Base-by-base conservation (phyloP, 1,140 invertebrate species). In the Globodera rostochiensis region DNA sequence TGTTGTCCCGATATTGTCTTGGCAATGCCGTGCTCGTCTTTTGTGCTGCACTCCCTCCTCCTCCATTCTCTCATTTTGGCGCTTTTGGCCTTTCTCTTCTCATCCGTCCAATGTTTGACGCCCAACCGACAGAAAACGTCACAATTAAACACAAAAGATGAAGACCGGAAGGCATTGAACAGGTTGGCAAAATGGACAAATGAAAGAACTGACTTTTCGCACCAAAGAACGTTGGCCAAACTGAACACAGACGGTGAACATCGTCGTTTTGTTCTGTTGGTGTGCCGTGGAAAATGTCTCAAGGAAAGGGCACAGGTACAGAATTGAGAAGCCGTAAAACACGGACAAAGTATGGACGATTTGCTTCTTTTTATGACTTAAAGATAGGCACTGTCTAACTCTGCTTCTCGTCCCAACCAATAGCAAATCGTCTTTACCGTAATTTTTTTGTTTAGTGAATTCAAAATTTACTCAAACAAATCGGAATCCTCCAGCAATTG, bases 181-280 rank as follows among this genome's bases (percentile, higher is more conserved):
- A 71, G 69, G 69, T 71, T 36, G 36, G 69, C 21, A 71, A 71
- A 71, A 66, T 15, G 69, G 25, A 19, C 74, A 70, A 76, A 66
- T 71, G 69, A 71, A 13, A 45, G 2, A 15, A 11, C 6, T 13
- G 60, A 21, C 60, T 66, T 13, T 66, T 66, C 60, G 36, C 36
- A 2, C 57, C 15, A 19, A 64, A 81, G 70, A 47, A 82, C 80
- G 46, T 46, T 83, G 21, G 60, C 45, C 66, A 70, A 74, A 70
- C 67, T 82, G 69, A n/a, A 36, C 8, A 70, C 46, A 9, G 66
- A 84, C 36, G 60, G 13, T 3, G 76, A 86, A 77, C 6, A 87
- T 45, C 85, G 85, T 7, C 82, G 85, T 50, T 36, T 86, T 13
- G n/a, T 85, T 25, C 69, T 84, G 25, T 25, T 85, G 45, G 19